Conservation (phyloP, 2,888 invertebrate genomes). For the Sclerodermus sp. region DNA sequence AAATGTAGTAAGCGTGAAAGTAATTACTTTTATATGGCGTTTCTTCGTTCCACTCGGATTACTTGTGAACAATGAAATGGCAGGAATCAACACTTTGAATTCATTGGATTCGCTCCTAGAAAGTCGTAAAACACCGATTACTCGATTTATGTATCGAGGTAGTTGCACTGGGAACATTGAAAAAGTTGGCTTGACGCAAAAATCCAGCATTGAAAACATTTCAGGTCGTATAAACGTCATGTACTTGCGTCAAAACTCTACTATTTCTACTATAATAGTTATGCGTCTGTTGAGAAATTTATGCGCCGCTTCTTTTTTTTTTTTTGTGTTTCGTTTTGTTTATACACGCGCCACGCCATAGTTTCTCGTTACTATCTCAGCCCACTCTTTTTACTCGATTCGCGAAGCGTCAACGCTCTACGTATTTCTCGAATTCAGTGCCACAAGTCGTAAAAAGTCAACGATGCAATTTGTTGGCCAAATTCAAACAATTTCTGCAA, state of each 20-base stretch:
- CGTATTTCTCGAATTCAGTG: slow-evolving; percentile 14
- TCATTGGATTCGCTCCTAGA: neutral
- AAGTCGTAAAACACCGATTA: neutral
- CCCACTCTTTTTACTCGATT: neutral
- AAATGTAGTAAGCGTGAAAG: too few relatives aligned
- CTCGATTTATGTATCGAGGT: neutral
- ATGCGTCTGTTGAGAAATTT: neutral
- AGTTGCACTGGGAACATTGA: neutral
- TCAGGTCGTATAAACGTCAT: neutral
- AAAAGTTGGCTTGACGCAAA: neutral
- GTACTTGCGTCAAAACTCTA: neutral
- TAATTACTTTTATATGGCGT: too few relatives aligned
- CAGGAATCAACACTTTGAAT: too few relatives aligned
- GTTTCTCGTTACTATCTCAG: neutral
- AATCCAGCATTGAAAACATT: slow-evolving; percentile 4
- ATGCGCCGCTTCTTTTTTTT: slow-evolving; percentile 4
- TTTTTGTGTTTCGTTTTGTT: neutral
- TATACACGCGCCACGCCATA: neutral
- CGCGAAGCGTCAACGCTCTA: neutral
- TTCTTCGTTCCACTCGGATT: too few relatives aligned
- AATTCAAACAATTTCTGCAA: neutral
- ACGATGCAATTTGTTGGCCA: neutral
- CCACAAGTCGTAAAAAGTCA: slow-evolving; percentile 20
- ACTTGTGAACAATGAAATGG: too few relatives aligned
- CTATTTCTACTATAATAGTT: neutral